Evolutionary conservation across 2,888 invertebrate species (phyloP).

Genomic region (Hipparchia sbordonii): DNA sequence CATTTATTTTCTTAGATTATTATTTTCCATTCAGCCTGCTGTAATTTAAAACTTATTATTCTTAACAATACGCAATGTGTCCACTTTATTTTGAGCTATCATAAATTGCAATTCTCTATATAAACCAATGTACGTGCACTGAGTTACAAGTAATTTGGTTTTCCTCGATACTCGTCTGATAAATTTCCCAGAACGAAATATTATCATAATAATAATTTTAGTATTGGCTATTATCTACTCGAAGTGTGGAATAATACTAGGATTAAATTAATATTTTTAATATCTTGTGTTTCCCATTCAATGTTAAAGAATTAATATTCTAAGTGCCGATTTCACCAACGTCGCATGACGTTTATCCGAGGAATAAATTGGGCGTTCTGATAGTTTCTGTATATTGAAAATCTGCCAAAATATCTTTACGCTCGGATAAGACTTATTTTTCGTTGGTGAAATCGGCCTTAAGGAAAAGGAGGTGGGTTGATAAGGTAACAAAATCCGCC

Average conservation of each 20-base stretch:
- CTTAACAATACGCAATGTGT: background rate
- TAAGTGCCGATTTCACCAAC: no score
- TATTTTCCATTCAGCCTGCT: background rate
- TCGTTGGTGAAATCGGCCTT: no score
- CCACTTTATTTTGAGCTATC: background rate
- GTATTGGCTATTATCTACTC: background rate
- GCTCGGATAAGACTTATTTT: no score
- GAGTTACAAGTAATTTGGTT: background rate
- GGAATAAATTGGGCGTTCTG: no score
- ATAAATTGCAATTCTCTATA: background rate
- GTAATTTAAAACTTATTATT: background rate
- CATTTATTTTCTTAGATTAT: background rate
- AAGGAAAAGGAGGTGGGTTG: no score
- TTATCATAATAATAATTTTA: background rate
- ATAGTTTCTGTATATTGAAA: no score
- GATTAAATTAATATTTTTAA: background rate
- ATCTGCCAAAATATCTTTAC: no score
- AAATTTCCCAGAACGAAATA: slow-evolving; percentile 3
- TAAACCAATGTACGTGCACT: background rate
- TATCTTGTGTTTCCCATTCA: background rate
- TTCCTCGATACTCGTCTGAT: background rate
- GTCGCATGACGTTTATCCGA: no score
- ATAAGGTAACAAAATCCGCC: no score
- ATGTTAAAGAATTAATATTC: no score
- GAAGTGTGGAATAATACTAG: background rate